Evolutionary conservation across 2,113 vertebrate species (phyloP).

Genomic region (Cephalophus harveyi): DNA sequence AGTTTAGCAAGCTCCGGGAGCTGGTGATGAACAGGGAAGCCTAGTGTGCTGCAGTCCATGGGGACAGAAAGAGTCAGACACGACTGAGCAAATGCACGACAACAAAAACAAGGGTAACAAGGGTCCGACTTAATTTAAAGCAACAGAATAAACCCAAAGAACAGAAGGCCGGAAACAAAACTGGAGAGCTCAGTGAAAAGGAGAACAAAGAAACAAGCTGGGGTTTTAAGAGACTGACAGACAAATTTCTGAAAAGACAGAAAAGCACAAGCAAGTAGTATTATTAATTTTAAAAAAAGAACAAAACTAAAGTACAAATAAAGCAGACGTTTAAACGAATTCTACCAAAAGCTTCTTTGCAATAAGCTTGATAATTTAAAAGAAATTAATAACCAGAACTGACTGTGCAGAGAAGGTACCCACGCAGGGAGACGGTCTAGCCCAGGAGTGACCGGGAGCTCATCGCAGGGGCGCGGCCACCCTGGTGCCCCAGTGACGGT

Average conservation of each 20-base stretch:
- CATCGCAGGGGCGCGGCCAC: not conserved
- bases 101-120: not conserved
- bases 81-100: rapidly evolving
- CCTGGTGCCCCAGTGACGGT: not conserved
- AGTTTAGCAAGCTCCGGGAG: not conserved
- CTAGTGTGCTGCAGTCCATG: not conserved
- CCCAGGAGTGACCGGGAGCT: not conserved
- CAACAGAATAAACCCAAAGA: not conserved
- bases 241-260: not conserved
- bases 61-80: not conserved
- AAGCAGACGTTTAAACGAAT: not conserved
- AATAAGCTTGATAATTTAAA: not conserved
- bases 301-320: not conserved
- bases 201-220: not conserved
- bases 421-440: rapidly evolving
- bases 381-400: not conserved
- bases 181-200: not conserved
- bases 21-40: not conserved
- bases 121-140: not conserved
- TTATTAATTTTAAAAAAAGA: not conserved
- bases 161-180: not conserved
- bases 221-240: not conserved
- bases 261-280: not conserved
- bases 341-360: not conserved
- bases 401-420: not conserved